These are phyloP conservation scores for Eilema depressum DNA, from an alignment of 2,888 invertebrate species.

Conservation along the genomic window DNA sequence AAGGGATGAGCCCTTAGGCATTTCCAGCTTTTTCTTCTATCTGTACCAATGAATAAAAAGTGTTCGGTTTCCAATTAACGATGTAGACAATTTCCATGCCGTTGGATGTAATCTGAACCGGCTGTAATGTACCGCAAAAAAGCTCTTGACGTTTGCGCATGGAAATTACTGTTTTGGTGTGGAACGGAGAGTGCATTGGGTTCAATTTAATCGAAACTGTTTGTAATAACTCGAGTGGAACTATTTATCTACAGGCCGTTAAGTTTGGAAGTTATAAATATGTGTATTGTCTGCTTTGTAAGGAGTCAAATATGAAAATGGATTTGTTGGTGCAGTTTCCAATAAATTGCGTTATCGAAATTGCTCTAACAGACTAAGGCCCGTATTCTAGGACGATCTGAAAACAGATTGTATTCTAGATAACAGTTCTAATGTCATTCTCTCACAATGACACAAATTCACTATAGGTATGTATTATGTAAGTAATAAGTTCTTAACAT, in stretches of 20 bases:
- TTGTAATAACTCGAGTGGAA: conserved; percentile 28
- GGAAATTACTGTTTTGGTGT: conserved; percentile 39
- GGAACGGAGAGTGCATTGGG: conserved; percentile 29
- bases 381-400: too few species aligned
- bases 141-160: conserved; percentile 51
- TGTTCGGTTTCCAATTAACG: conserved; percentile 76
- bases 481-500: background rate
- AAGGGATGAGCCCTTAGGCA: conserved; percentile 18
- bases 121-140: conserved; percentile 64
- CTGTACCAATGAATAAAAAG: conserved; percentile 41
- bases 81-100: conserved; percentile 72
- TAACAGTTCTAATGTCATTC: too few species aligned
- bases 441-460: too few species aligned
- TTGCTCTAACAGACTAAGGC: background rate
- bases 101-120: conserved; percentile 59
- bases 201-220: conserved; percentile 40
- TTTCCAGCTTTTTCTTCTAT: conserved; percentile 35
- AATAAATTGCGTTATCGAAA: background rate
- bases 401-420: too few species aligned
- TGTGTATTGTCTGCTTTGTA: background rate
- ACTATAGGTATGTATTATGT: too few species aligned
- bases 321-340: background rate
- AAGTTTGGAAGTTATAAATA: background rate
- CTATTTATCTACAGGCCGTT: background rate
- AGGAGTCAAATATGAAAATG: background rate